Conservation (phyloP, 2,797 vertebrate species). For the Macropus fuliginosus region DNA sequence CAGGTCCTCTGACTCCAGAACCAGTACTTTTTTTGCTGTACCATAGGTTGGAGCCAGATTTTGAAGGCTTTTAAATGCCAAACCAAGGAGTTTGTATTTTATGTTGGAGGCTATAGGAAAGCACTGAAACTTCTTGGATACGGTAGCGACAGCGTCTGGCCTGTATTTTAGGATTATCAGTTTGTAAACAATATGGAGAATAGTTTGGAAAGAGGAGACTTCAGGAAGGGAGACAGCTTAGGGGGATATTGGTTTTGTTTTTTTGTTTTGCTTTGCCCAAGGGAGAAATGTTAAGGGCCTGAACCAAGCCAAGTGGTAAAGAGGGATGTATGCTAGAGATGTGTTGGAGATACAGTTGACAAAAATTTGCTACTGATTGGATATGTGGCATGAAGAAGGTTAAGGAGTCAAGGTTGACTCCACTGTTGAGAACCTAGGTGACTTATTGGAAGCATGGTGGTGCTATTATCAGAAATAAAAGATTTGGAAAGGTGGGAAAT, state of each 20-base stretch:
- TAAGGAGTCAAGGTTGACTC: not conserved
- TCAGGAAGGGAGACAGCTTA: not conserved
- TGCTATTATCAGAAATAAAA: not conserved
- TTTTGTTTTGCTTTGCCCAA: not conserved
- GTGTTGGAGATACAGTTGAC: not conserved
- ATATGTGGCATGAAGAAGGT: not conserved
- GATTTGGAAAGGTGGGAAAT: not conserved
- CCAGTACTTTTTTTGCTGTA: not conserved
- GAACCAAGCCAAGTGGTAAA: not conserved
- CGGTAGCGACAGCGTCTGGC: not conserved
- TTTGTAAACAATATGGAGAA: not conserved
- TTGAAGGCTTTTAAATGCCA: not conserved
- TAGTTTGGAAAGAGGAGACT: not conserved
- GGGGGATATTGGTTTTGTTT: too few relatives aligned
- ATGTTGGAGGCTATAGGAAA: not conserved
- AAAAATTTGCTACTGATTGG: not conserved
- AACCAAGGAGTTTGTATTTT: not conserved
- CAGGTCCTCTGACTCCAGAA: not conserved
- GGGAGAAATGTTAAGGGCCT: not conserved
- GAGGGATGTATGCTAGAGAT: not conserved
- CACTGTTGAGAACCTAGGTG: not conserved
- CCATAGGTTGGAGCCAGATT: not conserved
- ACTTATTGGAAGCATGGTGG: not conserved
- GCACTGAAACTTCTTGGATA: not conserved
- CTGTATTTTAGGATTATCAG: not conserved